These are phyloP conservation scores for Todiramphus saurophagus DNA, from an alignment of 2,113 vertebrate genomes.

Conservation along the genomic window DNA sequence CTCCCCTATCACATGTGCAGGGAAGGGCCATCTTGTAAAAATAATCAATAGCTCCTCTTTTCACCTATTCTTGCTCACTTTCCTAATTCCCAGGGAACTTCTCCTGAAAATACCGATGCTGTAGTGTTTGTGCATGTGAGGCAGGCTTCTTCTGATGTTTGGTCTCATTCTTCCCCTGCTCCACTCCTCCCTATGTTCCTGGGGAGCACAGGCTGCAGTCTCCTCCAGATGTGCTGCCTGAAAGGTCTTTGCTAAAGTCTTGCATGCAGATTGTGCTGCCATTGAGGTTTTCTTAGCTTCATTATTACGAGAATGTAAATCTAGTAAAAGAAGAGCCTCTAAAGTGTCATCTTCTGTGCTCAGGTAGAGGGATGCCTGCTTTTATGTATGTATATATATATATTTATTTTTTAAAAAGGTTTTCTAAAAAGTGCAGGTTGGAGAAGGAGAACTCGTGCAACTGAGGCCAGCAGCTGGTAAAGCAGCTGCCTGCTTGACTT, in stretches of 20 bases:
- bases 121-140: accelerated
- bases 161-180: neutral
- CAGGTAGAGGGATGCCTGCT: neutral
- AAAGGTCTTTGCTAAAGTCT: neutral
- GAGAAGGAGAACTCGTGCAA: neutral
- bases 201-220: neutral
- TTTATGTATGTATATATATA: too few relatives aligned
- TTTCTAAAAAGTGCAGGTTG: neutral
- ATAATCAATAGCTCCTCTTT: neutral
- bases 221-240: neutral
- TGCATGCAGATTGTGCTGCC: neutral
- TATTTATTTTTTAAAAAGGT: neutral
- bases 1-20: accelerated
- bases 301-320: neutral
- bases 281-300: neutral
- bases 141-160: neutral
- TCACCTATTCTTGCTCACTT: neutral
- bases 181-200: neutral
- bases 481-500: neutral
- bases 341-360: neutral
- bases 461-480: neutral
- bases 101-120: neutral
- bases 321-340: neutral
- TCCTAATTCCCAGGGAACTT: neutral
- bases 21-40: neutral